Evolutionary conservation across 2,888 invertebrate species (phyloP).

Genomic region (Incurvaria masculella): DNA sequence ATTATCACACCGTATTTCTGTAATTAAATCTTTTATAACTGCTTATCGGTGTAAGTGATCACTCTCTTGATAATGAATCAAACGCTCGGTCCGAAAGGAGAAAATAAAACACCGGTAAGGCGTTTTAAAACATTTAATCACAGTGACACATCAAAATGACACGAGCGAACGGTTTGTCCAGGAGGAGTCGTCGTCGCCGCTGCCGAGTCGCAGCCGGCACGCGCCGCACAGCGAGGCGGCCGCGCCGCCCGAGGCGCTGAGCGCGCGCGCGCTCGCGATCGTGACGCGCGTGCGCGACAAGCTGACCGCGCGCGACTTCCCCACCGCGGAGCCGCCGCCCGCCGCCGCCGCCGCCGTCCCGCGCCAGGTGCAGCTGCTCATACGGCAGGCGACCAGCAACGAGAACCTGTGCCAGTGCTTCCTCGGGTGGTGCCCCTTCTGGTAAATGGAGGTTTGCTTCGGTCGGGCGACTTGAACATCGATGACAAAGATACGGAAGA

Average conservation of each 20-base stretch:
- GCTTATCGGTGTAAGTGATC: no score
- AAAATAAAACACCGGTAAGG: no score
- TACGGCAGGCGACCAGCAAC: constrained; percentile 94
- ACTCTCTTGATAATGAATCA: no score
- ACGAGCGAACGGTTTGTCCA: constrained; percentile 24
- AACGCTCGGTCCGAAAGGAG: no score
- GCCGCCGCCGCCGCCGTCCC: constrained; percentile 77
- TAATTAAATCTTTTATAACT: no score
- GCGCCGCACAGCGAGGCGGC: constrained; percentile 36
- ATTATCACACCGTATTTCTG: no score
- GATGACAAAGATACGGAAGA: no score
- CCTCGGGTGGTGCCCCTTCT: constrained; percentile 94
- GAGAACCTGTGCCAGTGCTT: constrained; percentile 99
- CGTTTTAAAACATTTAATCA: no score
- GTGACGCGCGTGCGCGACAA: constrained; percentile 92
- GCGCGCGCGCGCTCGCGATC: constrained; percentile 89
- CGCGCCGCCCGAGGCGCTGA: constrained; percentile 73
- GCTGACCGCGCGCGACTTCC: constrained; percentile 90
- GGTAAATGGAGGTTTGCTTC: constrained; percentile 40
- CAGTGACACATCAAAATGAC: no score
- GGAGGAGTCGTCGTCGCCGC: constrained; percentile 37
- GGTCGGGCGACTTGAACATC: constrained; percentile 4
- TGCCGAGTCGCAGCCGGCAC: constrained; percentile 39
- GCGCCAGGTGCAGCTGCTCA: constrained; percentile 89
- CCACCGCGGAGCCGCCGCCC: constrained; percentile 60